Evolutionary conservation across 2,797 vertebrate genomes (phyloP).

Genomic region (Danio albolineatus): DNA sequence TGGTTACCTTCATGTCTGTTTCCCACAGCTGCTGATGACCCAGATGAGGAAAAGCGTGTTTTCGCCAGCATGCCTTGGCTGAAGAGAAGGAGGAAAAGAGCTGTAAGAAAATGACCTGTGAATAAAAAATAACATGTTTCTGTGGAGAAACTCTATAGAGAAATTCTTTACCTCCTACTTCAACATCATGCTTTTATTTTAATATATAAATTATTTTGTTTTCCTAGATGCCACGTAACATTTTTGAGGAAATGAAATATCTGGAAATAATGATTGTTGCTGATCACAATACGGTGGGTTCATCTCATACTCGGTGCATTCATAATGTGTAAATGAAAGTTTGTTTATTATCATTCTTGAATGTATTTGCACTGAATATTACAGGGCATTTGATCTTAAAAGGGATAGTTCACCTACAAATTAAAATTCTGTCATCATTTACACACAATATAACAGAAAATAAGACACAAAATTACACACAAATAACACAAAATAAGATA

Average conservation of each 20-base stretch:
- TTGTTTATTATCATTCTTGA: background rate
- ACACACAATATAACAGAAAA: too few relatives aligned
- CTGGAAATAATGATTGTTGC: slow-evolving; percentile 90
- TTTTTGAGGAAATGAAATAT: slow-evolving; percentile 90
- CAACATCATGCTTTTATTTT: background rate
- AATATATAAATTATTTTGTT: background rate
- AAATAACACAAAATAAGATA: too few relatives aligned
- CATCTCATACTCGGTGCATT: background rate
- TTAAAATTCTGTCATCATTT: too few relatives aligned
- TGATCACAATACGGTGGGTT: slow-evolving; percentile 87
- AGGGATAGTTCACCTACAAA: too few relatives aligned
- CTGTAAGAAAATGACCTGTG: slow-evolving; percentile 67
- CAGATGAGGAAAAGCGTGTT: slow-evolving; percentile 53
- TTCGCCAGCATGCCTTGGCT: slow-evolving; percentile 80
- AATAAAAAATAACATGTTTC: slow-evolving; percentile 1
- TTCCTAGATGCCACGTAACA: slow-evolving; percentile 78
- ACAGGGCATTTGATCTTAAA: too few relatives aligned
- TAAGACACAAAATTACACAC: too few relatives aligned
- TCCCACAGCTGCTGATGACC: slow-evolving; percentile 60
- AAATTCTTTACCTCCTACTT: background rate
- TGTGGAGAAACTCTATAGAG: background rate
- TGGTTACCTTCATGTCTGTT: slow-evolving; percentile 51
- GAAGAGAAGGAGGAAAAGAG: slow-evolving; percentile 81
- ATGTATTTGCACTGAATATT: background rate
- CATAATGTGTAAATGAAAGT: background rate